Conservation (phyloP, 2,113 vertebrate species). For the Heptranchias perlo region DNA sequence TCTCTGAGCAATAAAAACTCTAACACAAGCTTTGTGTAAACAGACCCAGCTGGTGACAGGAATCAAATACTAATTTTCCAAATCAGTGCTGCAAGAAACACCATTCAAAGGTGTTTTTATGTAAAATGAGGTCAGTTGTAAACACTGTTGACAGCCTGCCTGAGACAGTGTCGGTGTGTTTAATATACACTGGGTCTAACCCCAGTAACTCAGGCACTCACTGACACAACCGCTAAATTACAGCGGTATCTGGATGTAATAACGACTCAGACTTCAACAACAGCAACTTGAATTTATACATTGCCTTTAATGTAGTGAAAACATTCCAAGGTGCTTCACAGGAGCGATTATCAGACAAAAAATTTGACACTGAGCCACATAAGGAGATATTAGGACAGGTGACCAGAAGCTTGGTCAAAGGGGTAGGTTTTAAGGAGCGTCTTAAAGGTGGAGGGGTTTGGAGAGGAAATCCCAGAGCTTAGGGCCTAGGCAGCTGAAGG, state of each 20-base stretch:
- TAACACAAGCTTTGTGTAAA: slow-evolving; percentile 10
- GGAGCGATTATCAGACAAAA: background rate
- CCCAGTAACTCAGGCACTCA: background rate
- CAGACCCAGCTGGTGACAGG: slow-evolving; percentile 9
- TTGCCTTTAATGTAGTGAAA: background rate
- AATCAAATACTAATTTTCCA: slow-evolving; percentile 17
- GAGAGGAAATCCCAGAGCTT: too few relatives aligned
- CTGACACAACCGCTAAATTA: background rate
- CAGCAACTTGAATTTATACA: background rate
- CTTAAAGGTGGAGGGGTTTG: too few relatives aligned
- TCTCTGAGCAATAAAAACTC: slow-evolving; percentile 16
- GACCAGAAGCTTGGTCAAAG: too few relatives aligned
- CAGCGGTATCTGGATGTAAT: background rate
- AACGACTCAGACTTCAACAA: background rate
- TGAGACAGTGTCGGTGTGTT: background rate
- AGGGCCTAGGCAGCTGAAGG: too few relatives aligned
- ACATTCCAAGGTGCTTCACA: background rate
- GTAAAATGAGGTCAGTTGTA: slow-evolving; percentile 20
- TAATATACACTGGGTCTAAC: background rate
- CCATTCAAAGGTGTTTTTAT: background rate
- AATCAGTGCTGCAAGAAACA: background rate
- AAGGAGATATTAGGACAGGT: background rate
- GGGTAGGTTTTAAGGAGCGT: too few relatives aligned
- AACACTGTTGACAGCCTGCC: background rate
- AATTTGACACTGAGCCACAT: background rate